Conservation (phyloP, 2,888 invertebrate species). For the Clepsis dumicolana region DNA sequence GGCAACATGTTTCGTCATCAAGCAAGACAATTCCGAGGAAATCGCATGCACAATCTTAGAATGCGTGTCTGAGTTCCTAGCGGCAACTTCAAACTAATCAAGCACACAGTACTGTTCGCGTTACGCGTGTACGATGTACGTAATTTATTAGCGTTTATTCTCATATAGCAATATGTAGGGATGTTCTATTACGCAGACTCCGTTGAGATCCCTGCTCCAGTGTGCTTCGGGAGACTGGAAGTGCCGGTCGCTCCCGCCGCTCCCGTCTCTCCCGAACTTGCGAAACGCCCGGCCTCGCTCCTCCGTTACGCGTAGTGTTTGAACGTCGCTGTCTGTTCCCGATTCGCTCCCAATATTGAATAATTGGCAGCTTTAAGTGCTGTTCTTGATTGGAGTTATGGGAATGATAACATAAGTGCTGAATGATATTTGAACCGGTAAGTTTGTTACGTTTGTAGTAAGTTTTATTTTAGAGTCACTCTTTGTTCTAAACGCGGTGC, state of each 20-base stretch:
- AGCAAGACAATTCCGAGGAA: constrained; percentile 33
- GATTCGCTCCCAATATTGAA: constrained; percentile 27
- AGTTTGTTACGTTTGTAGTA: constrained; percentile 14
- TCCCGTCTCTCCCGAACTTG: constrained; percentile 51
- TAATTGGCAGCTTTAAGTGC: constrained; percentile 35
- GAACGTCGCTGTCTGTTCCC: constrained; percentile 17
- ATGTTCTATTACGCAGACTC: constrained; percentile 86
- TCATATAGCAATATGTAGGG: constrained; percentile 84
- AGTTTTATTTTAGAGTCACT: background rate
- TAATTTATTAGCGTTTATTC: constrained; percentile 86
- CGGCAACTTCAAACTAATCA: constrained; percentile 84
- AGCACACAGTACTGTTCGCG: constrained; percentile 76
- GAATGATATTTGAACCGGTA: constrained; percentile 33
- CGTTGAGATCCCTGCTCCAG: constrained; percentile 81
- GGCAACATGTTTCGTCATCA: constrained; percentile 9
- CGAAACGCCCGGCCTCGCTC: constrained; percentile 28
- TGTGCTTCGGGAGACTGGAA: constrained; percentile 74
- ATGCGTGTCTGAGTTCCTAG: constrained; percentile 71
- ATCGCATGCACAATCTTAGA: constrained; percentile 37
- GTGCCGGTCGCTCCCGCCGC: constrained; percentile 67
- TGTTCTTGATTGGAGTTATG: constrained; percentile 32
- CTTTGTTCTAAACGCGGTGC: background rate
- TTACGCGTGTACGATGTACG: constrained; percentile 81
- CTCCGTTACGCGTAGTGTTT: constrained; percentile 25
- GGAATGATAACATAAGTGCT: constrained; percentile 41